A percentile compares a stretch with the other conserved stretches of the same genome.
Evolutionary conservation across 2,113 vertebrate genomes (phyloP).

Genomic region (Ancistrus triradiatus): DNA sequence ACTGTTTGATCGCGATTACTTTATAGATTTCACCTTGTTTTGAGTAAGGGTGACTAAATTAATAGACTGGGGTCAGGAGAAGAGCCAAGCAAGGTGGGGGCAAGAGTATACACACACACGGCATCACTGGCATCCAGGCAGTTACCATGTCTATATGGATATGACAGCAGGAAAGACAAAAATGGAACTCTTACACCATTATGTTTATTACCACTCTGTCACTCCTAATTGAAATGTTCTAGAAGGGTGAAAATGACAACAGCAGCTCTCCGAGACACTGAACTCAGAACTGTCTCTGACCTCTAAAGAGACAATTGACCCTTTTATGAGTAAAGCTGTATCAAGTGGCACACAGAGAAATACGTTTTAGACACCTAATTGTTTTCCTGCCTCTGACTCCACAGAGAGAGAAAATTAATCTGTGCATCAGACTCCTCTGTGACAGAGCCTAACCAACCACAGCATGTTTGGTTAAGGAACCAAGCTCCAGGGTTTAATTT

Average conservation of each 20-base stretch:
- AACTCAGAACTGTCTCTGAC: constrained; percentile 68
- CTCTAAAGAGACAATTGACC: constrained; percentile 70
- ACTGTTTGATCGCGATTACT: constrained; percentile 87
- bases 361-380: constrained; percentile 72
- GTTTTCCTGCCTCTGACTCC: constrained; percentile 74
- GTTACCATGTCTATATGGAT: constrained; percentile 48
- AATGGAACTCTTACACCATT: constrained; percentile 55
- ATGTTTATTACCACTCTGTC: constrained; percentile 64
- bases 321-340: constrained; percentile 74
- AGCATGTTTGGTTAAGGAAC: constrained; percentile 74
- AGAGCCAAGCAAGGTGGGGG: constrained; percentile 42
- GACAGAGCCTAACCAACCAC: constrained; percentile 70
- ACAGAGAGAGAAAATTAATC: constrained; percentile 70
- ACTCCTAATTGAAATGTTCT: constrained; percentile 73
- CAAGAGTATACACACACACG: constrained; percentile 20
- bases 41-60: constrained; percentile 79
- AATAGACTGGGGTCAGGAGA: constrained; percentile 47
- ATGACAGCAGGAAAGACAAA: constrained; percentile 56
- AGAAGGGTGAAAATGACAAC: constrained; percentile 65
- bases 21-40: constrained; percentile 90
- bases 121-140: constrained; percentile 50
- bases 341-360: constrained; percentile 69
- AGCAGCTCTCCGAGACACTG: constrained; percentile 58
- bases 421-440: constrained; percentile 70
- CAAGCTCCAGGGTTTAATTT: constrained; percentile 73